phyloP scores from a whole-genome alignment of 2,888 invertebrate genomes.

The Synanthedon vespiformis region DNA sequence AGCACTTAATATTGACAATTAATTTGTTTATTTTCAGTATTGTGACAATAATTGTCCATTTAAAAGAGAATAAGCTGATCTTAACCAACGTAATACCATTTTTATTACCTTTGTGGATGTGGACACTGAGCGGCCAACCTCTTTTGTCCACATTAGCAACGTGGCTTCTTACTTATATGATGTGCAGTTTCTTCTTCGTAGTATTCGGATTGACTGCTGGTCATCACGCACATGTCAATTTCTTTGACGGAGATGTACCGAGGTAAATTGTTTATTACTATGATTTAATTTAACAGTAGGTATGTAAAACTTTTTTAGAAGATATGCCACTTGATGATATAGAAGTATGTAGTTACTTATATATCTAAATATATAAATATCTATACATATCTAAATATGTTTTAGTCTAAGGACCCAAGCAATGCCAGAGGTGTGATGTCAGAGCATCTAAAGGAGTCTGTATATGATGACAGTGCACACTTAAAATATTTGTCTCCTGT shows the following conservation, averaged over 20 bases:
- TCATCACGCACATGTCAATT: conserved; percentile 84
- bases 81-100: conserved; percentile 37
- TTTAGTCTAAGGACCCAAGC: no score
- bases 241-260: conserved; percentile 83
- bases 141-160: conserved; percentile 39
- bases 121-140: conserved; percentile 35
- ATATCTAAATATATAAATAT: no score
- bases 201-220: conserved; percentile 80
- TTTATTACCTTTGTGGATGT: conserved; percentile 54
- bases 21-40: conserved; percentile 24
- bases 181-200: conserved; percentile 73
- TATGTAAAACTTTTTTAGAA: neutral
- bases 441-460: no score
- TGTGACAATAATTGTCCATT: conserved; percentile 13
- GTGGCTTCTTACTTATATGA: conserved; percentile 67
- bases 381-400: no score
- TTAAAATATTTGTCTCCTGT: no score
- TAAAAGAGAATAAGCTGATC: conserved; percentile 31
- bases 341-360: no score
- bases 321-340: neutral
- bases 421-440: no score
- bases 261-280: conserved; percentile 47
- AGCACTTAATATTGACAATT: no score
- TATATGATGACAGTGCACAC: no score
- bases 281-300: no score